Conservation (phyloP, 2,888 invertebrate genomes). For the Encarsia formosa region DNA sequence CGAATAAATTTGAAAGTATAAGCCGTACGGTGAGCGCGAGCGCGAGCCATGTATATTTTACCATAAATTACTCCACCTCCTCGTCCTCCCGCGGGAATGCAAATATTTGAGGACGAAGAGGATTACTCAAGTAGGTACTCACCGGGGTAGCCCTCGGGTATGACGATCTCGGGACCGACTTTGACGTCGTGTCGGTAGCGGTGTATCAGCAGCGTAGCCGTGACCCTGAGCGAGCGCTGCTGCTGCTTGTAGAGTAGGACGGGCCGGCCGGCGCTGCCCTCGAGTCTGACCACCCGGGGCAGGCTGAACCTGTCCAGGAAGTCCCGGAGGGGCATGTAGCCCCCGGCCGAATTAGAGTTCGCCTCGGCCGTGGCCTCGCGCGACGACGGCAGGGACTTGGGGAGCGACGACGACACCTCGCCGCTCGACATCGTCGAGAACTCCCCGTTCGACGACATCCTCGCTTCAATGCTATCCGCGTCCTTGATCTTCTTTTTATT, state of each 20-base stretch:
- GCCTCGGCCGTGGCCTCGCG: conserved; percentile 47
- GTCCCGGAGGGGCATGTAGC: conserved; percentile 46
- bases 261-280: conserved; percentile 51
- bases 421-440: conserved; percentile 48
- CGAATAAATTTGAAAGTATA: too few relatives aligned
- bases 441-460: conserved; percentile 45
- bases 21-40: too few relatives aligned
- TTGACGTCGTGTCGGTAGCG: conserved; percentile 53
- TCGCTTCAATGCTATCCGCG: too few relatives aligned
- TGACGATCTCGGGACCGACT: conserved; percentile 53
- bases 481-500: too few relatives aligned
- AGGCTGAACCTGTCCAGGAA: conserved; percentile 51
- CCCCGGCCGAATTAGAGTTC: conserved; percentile 40
- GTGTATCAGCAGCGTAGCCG: conserved; percentile 51
- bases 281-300: conserved; percentile 49
- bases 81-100: too few relatives aligned
- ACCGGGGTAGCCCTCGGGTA: conserved; percentile 55
- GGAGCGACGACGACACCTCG: conserved; percentile 46
- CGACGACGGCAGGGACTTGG: conserved; percentile 47
- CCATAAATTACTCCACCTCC: too few relatives aligned
- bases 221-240: conserved; percentile 46
- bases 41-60: too few relatives aligned
- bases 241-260: conserved; percentile 49
- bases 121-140: too few relatives aligned
- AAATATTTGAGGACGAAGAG: too few relatives aligned